Evolutionary conservation across 1,140 invertebrate species (phyloP), one percentile per base, ranked within the genome.

Genomic region (Magallana angulata): DNA sequence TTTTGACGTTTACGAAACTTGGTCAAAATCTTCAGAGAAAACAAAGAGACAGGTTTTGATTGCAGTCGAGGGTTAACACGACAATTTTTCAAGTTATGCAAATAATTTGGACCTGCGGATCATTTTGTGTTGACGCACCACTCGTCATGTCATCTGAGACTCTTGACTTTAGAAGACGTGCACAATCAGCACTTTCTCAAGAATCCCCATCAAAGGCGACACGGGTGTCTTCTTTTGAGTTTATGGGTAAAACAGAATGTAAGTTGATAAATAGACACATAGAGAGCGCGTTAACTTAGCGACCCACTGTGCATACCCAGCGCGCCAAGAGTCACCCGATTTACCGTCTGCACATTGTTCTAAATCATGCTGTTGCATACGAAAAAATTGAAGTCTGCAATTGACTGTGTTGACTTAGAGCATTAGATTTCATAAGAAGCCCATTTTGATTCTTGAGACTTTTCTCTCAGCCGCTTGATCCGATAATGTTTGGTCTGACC

Each of bases 161-260:
- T 76, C 68, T 76, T 76, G 68, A 76, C 68, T 30, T 76, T 7
- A 12, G 7, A 9, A 12, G 18, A 76, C 68, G 68, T 76, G 68
- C 68, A 76, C 24, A 76, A 30, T 76, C 68, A 30, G 68, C 24
- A 36, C 68, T 76, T 76, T 76, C 68, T 30, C 68, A 30, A 30
- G 12, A 30, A 36, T 12, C 9, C 12, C 24, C 24, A 76, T 30
- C 24, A 30, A 11, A 18, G 68, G 24, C 68, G 24, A 30, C 68
- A 76, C 68, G 68, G 68, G 68, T 36, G 68, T 76, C 68, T 76
- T 76, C 68, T 30, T 76, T 76, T 76, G 24, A 76, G 68, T 76
- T 30, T 76, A 9, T 18, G 7, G 24, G 68, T 36, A 30, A 24
- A 64, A n/a, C 16, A 64, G 14, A 64, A 64, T 64, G 60, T 64